Percentiles rank a stretch among this genome's conserved stretches.
Evolutionary conservation across 2,113 vertebrate species (phyloP).

Genomic region (Charadrius vociferus): DNA sequence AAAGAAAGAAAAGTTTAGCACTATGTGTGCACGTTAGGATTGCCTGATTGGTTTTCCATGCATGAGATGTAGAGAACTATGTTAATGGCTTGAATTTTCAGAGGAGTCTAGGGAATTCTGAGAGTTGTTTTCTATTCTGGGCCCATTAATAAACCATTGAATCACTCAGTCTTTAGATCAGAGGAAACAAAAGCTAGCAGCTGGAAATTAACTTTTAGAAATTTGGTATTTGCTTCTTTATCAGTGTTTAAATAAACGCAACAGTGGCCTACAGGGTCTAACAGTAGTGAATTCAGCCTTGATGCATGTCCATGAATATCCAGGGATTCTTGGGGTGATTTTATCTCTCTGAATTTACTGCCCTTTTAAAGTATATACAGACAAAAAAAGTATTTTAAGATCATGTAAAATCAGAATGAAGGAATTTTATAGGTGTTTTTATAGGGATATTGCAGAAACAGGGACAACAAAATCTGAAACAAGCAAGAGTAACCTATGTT

Average conservation of each 20-base stretch:
- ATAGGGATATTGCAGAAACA: background rate
- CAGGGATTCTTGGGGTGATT: background rate
- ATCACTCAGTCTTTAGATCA: background rate
- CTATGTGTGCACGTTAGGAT: background rate
- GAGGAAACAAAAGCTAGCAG: background rate
- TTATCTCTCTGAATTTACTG: background rate
- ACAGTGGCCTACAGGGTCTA: background rate
- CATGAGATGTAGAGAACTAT: background rate
- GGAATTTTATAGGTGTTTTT: background rate
- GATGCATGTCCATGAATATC: fast-evolving
- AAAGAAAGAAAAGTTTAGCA: background rate
- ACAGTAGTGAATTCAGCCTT: background rate
- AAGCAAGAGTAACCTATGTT: background rate
- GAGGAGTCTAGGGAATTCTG: background rate
- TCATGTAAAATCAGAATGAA: background rate
- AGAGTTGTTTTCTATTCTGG: background rate
- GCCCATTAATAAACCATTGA: constrained; percentile 12
- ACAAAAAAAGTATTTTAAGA: background rate
- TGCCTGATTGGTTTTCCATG: background rate
- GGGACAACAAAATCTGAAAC: background rate
- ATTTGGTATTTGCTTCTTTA: background rate
- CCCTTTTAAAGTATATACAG: background rate
- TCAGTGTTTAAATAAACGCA: background rate
- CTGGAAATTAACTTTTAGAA: background rate
- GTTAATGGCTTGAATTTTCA: background rate